phyloP scores from a whole-genome alignment of 2,113 vertebrate species.

The Geococcyx californianus region DNA sequence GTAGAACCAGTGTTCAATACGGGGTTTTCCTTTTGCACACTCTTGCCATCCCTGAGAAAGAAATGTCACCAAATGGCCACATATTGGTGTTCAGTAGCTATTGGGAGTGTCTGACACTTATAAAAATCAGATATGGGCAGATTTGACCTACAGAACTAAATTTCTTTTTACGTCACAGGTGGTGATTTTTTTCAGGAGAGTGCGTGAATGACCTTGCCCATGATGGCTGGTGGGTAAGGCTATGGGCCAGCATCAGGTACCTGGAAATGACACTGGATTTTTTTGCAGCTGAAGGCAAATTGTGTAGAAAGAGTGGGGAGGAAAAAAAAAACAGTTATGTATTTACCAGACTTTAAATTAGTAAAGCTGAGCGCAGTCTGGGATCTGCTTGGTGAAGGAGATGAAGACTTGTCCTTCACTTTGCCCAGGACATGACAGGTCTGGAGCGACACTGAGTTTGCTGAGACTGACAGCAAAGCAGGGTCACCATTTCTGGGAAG shows the following conservation, averaged over 20 bases:
- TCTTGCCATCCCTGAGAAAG: not conserved
- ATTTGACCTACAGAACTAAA: not conserved
- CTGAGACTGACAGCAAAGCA: not conserved
- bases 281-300: not conserved
- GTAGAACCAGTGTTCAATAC: not conserved
- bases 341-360: not conserved
- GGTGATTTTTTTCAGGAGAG: not conserved
- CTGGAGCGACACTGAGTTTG: not conserved
- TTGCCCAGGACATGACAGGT: rapidly evolving
- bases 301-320: not conserved
- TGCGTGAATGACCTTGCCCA: not conserved
- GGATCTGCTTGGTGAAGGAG: not conserved
- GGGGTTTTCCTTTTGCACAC: not conserved
- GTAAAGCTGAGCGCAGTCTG: not conserved
- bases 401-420: not conserved
- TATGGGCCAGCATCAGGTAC: not conserved
- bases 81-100: not conserved
- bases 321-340: not conserved
- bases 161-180: not conserved
- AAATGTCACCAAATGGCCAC: not conserved
- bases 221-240: not conserved
- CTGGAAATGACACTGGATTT: not conserved
- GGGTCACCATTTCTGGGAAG: not conserved
- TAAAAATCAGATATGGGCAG: rapidly evolving
- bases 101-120: not conserved